These are phyloP conservation scores for Hydrolagus colliei DNA, from an alignment of 2,797 vertebrate genomes.

Conservation along the genomic window DNA sequence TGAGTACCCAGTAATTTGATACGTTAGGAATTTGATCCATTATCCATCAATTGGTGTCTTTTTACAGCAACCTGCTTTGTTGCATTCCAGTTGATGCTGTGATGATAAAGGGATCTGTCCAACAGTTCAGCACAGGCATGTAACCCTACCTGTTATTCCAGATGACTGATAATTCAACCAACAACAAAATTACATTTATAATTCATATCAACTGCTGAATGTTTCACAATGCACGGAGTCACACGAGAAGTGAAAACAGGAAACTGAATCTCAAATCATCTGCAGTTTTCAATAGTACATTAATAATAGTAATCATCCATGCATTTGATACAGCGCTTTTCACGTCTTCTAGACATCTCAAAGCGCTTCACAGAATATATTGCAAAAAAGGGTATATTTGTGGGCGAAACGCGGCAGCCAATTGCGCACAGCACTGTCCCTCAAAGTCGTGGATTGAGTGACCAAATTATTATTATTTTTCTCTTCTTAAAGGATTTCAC, in stretches of 20 bases:
- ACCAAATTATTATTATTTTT: too few species aligned
- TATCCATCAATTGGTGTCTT: background rate
- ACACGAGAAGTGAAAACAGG: background rate
- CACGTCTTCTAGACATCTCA: too few species aligned
- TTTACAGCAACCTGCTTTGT: rapidly evolving
- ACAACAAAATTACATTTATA: background rate
- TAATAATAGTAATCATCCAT: background rate
- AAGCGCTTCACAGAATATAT: too few species aligned
- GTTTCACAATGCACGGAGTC: background rate
- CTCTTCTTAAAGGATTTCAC: too few species aligned
- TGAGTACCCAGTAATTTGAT: background rate
- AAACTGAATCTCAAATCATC: background rate
- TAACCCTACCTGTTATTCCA: background rate
- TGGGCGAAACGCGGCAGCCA: too few species aligned
- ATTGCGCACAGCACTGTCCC: too few species aligned
- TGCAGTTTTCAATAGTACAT: background rate
- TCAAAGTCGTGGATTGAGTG: too few species aligned
- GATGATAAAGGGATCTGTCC: conserved; percentile 39
- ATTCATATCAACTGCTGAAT: background rate
- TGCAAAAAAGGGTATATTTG: too few species aligned
- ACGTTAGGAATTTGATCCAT: background rate
- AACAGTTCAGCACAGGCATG: conserved; percentile 36
- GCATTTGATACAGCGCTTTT: too few species aligned
- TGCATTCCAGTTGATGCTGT: background rate
- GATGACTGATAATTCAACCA: too few species aligned